Evolutionary conservation across 1,140 invertebrate genomes (phyloP).

Genomic region (Lineus longissimus): DNA sequence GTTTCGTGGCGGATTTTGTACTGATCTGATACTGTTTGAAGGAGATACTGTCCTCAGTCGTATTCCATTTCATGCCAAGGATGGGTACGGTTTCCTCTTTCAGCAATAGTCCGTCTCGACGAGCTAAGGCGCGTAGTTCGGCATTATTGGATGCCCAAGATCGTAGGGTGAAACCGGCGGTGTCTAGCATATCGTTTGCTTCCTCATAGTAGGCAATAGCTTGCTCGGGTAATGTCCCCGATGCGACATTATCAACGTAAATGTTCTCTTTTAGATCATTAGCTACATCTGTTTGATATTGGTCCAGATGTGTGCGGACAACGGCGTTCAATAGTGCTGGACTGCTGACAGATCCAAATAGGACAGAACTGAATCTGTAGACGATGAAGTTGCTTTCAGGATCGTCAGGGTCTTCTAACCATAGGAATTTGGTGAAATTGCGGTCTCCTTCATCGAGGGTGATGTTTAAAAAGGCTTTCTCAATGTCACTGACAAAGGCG

Average conservation of each 20-base stretch:
- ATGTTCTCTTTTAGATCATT: not conserved
- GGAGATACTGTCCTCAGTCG: not conserved
- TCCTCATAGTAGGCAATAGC: not conserved
- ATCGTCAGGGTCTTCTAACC: too few species aligned
- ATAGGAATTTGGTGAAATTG: too few species aligned
- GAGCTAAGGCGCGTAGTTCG: not conserved
- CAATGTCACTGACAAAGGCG: too few species aligned
- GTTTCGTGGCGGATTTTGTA: too few species aligned
- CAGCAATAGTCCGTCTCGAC: not conserved
- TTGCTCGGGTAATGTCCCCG: not conserved
- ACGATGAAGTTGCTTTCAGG: too few species aligned
- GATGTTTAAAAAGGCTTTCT: too few species aligned
- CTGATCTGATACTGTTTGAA: not conserved
- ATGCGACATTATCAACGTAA: not conserved
- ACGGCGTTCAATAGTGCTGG: too few species aligned
- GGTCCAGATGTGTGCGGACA: not conserved
- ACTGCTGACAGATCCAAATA: too few species aligned
- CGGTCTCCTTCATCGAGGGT: too few species aligned
- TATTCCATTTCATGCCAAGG: conserved; percentile 4
- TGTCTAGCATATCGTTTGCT: not conserved
- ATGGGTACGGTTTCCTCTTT: too few species aligned
- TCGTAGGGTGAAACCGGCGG: not conserved
- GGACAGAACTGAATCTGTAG: too few species aligned
- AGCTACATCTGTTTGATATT: not conserved
- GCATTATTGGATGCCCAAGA: not conserved